Base-by-base conservation (phyloP, 2,888 invertebrate species). In the Hyposoter didymator region DNA sequence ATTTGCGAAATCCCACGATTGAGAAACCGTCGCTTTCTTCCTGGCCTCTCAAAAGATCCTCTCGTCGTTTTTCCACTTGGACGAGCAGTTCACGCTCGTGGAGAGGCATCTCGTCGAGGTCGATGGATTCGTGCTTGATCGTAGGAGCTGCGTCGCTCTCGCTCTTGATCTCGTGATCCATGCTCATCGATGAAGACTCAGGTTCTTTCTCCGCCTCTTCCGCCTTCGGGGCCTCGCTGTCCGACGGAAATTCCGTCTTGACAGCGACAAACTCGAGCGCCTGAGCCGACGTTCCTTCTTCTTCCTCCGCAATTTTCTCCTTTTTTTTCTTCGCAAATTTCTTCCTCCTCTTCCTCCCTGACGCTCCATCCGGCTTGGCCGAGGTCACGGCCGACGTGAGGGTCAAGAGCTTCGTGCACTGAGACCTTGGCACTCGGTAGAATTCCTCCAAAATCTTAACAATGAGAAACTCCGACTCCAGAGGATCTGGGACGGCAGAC, bases 351-450 rank as follows among this genome's bases (percentile, higher is more conserved):
- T 28, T 72, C n/a, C 32, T 19, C 22, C 19, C 5, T 0, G 17
- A 3, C 4, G 67, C 8, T 47, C n/a, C 84, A 32, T 0, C 47
- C 35, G 22, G 32, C 2, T 32, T 55, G 17, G 14, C 43, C 19
- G 52, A 10, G 19, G 39, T 64, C 43, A 22, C 19, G 14, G 12
- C 45, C 52, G 19, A 28, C 1, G 22, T 19, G 4, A 64, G 69
- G 19, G 78, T 78, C 82, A 70, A 22, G 22, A 82, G 69, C 49
- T 43, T 74, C 49, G 62, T 39, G 59, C 81, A 79, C 49, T 80
- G 74, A n/a, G 82, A 69, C 78, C 82, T 74, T 67, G 82, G 82
- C 17, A 82, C 73, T n/a, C 78, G 85, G 75, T 80, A 82, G 75
- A 78, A 74, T 39, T 85, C 78, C 52, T 73, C 78, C 74, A 78